phyloP scores from a whole-genome alignment of 2,797 vertebrate species.

The Malacoctenus gilli region DNA sequence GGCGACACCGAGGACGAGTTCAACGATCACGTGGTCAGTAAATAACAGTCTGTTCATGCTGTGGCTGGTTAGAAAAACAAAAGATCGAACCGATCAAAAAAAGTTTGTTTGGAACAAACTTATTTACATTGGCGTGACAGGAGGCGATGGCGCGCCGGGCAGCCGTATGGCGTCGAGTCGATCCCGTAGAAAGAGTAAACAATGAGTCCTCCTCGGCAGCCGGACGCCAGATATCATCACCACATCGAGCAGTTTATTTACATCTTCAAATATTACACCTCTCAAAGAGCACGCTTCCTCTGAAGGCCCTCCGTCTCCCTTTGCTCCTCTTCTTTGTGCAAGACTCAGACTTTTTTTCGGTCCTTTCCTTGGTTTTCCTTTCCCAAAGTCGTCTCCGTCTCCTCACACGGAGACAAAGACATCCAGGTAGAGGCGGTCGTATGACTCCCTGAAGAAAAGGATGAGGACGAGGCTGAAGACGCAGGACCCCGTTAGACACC shows the following conservation, averaged over 20 bases:
- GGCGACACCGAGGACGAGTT: no score
- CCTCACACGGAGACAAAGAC: slow-evolving; percentile 93
- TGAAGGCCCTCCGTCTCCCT: slow-evolving; percentile 49
- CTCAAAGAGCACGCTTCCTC: slow-evolving; percentile 25
- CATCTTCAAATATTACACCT: slow-evolving; percentile 17
- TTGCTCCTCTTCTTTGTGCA: slow-evolving; percentile 69
- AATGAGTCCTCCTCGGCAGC: slow-evolving; percentile 20
- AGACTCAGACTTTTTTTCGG: slow-evolving; percentile 50
- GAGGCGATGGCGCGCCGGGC: slow-evolving; percentile 19
- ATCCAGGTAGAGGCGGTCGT: slow-evolving; percentile 97
- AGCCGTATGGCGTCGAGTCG: slow-evolving; percentile 19
- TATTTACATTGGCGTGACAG: slow-evolving; percentile 22
- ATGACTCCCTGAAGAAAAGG: slow-evolving; percentile 96
- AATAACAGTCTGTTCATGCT: no score
- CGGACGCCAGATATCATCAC: slow-evolving; percentile 34
- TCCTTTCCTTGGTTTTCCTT: slow-evolving; percentile 14
- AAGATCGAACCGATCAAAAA: no score
- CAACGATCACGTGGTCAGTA: no score
- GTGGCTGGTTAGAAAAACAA: no score
- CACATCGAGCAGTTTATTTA: slow-evolving; percentile 28
- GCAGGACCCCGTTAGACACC: slow-evolving; percentile 95
- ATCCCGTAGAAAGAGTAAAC: slow-evolving; percentile 49
- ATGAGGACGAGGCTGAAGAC: slow-evolving; percentile 94
- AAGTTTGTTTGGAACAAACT: slow-evolving; percentile 24
- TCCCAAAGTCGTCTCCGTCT: not conserved